These are phyloP conservation scores for Sycophila sp. DNA, from an alignment of 1,140 invertebrate genomes.

Conservation along the genomic window DNA sequence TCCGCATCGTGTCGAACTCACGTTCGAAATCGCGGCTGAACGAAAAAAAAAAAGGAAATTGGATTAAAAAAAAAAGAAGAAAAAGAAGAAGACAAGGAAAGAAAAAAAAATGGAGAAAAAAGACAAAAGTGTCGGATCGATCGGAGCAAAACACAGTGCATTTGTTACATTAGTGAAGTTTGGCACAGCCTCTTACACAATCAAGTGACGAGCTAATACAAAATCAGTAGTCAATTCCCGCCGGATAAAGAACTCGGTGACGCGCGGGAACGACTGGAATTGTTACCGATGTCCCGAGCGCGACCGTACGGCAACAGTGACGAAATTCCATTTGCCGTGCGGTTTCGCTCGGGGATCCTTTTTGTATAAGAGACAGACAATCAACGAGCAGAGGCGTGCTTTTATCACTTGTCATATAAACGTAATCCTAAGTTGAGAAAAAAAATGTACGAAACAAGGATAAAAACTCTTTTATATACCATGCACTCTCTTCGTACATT, in stretches of 20 bases:
- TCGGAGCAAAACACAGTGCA: too few species aligned
- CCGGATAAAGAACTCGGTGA: background rate
- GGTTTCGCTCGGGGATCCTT: constrained; percentile 22
- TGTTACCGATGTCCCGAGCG: background rate
- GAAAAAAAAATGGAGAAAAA: too few species aligned
- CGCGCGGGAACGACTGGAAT: constrained; percentile 17
- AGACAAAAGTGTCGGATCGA: too few species aligned
- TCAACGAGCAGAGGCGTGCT: constrained; percentile 52
- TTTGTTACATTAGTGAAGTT: constrained; percentile 30
- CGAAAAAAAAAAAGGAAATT: too few species aligned
- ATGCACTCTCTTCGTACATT: constrained; percentile 50
- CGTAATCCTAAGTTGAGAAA: constrained; percentile 37
- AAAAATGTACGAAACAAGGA: too few species aligned
- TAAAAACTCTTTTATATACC: constrained; percentile 37
- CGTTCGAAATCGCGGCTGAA: too few species aligned
- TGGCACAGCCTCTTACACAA: constrained; percentile 35
- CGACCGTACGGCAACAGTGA: constrained; percentile 13
- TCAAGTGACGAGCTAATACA: constrained; percentile 29
- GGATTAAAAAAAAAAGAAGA: background rate
- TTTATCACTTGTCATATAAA: too few species aligned
- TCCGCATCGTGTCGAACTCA: too few species aligned
- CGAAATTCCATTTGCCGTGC: background rate
- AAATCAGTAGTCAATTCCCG: constrained; percentile 13
- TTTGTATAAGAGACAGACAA: constrained; percentile 38
- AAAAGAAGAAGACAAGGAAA: too few species aligned